Conservation (phyloP, 1,140 invertebrate genomes). For the Plodia interpunctella region DNA sequence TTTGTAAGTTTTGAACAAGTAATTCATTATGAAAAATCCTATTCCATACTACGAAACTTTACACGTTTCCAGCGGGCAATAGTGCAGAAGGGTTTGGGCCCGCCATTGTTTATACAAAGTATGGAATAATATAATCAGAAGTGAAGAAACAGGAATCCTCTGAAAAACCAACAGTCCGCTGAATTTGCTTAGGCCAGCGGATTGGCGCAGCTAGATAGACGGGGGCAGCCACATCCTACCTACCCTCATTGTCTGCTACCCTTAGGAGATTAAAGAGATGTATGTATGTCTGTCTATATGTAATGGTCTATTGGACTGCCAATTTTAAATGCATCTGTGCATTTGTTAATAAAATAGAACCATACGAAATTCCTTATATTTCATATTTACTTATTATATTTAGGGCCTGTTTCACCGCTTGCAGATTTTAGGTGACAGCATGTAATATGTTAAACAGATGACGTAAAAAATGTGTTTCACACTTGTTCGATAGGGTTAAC, state of each 20-base stretch:
- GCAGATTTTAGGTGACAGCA: too few relatives aligned
- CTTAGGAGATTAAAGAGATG: conserved; percentile 25
- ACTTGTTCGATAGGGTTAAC: too few relatives aligned
- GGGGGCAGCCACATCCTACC: conserved; percentile 24
- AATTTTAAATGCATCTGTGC: too few relatives aligned
- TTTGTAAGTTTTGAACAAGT: too few relatives aligned
- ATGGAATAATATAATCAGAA: conserved; percentile 76
- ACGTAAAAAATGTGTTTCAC: too few relatives aligned
- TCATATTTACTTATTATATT: too few relatives aligned
- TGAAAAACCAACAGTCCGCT: conserved; percentile 69
- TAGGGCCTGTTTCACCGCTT: too few relatives aligned
- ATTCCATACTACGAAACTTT: conserved; percentile 38
- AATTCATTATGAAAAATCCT: conserved; percentile 22
- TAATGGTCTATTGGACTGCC: not conserved
- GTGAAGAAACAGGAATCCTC: conserved; percentile 74
- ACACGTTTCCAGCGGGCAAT: conserved; percentile 41
- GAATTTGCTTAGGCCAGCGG: conserved; percentile 76
- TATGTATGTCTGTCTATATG: conserved; percentile 4
- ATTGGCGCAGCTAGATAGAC: conserved; percentile 63
- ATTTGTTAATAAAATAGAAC: too few relatives aligned
- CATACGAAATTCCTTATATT: too few relatives aligned
- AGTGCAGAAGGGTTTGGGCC: conserved; percentile 67
- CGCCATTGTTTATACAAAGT: conserved; percentile 73
- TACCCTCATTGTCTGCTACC: conserved; percentile 48
- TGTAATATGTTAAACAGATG: too few relatives aligned